These are phyloP conservation scores for Sander lucioperca DNA, from an alignment of 2,113 vertebrate species.

Conservation along the genomic window DNA sequence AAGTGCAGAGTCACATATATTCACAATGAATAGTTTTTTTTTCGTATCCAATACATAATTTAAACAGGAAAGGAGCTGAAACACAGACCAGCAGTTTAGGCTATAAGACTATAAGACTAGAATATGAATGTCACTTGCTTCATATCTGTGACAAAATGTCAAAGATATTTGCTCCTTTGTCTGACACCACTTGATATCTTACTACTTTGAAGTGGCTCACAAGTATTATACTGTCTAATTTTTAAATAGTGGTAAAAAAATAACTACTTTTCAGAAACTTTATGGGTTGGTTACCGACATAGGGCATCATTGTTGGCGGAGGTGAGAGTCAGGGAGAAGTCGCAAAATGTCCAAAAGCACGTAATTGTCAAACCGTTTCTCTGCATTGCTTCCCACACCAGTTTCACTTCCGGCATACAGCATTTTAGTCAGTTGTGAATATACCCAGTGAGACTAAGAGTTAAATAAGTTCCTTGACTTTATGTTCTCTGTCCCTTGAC, in stretches of 20 bases:
- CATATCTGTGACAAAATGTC: neutral
- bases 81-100: neutral
- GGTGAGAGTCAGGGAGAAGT: neutral
- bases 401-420: constrained; percentile 62
- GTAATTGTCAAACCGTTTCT: constrained; percentile 25
- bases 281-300: neutral
- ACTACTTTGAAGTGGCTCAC: neutral
- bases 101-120: neutral
- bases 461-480: neutral
- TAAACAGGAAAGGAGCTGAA: neutral
- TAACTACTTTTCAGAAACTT: neutral
- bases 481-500: neutral
- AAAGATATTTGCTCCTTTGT: neutral
- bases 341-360: constrained; percentile 9
- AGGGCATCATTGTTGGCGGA: neutral
- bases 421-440: constrained; percentile 8
- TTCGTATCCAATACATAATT: constrained; percentile 9
- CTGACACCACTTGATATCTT: neutral
- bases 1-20: neutral
- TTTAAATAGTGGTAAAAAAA: neutral
- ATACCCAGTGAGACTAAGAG: neutral
- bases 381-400: constrained; percentile 4
- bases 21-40: constrained; percentile 36
- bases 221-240: neutral
- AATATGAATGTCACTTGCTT: neutral